phyloP scores from a whole-genome alignment of 2,113 vertebrate genomes.

The Alaudala cheleensis region DNA sequence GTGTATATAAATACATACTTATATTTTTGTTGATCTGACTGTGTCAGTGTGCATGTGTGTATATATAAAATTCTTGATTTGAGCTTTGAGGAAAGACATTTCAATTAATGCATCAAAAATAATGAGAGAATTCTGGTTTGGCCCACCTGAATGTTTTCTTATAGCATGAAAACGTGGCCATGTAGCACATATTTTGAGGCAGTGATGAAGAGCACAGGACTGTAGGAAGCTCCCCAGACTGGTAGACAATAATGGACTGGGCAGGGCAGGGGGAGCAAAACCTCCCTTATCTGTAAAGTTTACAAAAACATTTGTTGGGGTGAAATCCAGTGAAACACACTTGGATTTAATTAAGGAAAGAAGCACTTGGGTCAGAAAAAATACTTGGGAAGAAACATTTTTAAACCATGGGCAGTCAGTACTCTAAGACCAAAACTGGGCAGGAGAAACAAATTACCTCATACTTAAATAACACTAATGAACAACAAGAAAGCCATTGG shows the following conservation, averaged over 20 bases:
- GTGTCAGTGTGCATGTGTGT: neutral
- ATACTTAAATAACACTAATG: neutral
- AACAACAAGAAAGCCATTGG: neutral
- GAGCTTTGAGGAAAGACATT: neutral
- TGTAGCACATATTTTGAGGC: neutral
- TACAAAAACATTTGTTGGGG: neutral
- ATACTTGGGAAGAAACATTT: neutral
- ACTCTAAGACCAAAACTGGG: neutral
- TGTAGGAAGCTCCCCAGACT: neutral
- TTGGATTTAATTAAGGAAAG: neutral
- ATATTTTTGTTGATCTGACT: neutral
- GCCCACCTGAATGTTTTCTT: neutral
- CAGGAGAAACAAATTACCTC: neutral
- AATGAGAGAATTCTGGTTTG: neutral
- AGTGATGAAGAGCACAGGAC: rapidly evolving
- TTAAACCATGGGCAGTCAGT: neutral
- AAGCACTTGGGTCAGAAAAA: neutral
- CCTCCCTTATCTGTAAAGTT: neutral
- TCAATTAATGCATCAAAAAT: neutral
- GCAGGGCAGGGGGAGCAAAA: neutral
- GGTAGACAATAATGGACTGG: neutral
- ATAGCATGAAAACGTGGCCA: neutral
- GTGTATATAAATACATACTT: neutral
- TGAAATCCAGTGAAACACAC: neutral
- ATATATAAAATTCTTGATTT: neutral